phyloP scores from a whole-genome alignment of 2,797 vertebrate species.

The Cuniculus paca region DNA sequence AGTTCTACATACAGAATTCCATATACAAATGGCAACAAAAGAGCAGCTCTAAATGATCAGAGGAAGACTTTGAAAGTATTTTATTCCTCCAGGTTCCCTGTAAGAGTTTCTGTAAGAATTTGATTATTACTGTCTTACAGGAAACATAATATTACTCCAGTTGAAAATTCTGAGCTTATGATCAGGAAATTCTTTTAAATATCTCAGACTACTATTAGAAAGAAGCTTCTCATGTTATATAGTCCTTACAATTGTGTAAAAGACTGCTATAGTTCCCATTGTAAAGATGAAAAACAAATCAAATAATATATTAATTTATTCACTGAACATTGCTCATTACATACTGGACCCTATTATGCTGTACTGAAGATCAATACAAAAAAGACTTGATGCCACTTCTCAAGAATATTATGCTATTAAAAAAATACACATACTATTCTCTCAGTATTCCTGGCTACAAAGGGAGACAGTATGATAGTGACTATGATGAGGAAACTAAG shows the following conservation, averaged over 20 bases:
- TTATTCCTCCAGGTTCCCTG: too few species aligned
- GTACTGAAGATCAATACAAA: conserved; percentile 8
- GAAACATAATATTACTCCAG: conserved; percentile 1
- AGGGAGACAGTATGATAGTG: background rate
- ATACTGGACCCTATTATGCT: background rate
- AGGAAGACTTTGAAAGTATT: background rate
- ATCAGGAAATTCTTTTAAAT: conserved; percentile 51
- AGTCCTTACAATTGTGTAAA: conserved; percentile 13
- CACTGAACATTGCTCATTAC: background rate
- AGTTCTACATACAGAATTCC: background rate
- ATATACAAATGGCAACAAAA: conserved; percentile 2
- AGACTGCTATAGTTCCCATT: background rate
- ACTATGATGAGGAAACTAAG: background rate
- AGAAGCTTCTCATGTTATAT: background rate
- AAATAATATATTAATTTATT: background rate
- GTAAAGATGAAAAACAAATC: conserved; percentile 35
- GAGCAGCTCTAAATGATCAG: background rate
- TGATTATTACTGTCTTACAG: background rate
- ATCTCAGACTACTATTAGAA: conserved; percentile 26
- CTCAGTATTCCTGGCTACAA: background rate
- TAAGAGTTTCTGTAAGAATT: background rate
- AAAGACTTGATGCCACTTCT: background rate
- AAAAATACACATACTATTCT: conserved; percentile 8
- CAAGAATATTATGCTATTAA: conserved; percentile 25
- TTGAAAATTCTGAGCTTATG: conserved; percentile 44